These are phyloP conservation scores for Lipophrys pholis DNA, from an alignment of 2,113 vertebrate genomes.

Conservation along the genomic window DNA sequence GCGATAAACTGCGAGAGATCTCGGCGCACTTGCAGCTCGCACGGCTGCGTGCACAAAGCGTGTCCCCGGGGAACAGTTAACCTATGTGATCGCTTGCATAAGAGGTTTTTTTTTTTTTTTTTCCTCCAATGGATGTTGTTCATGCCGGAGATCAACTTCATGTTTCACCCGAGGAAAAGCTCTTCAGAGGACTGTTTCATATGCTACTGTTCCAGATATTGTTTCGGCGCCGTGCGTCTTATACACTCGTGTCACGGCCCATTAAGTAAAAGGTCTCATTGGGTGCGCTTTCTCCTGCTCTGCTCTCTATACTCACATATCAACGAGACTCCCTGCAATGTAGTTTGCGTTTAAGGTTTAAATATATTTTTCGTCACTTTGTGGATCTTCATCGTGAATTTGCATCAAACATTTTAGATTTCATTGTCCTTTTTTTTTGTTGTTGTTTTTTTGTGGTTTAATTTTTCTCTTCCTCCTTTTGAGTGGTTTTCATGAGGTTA, in stretches of 20 bases:
- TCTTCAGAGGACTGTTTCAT: slow-evolving; percentile 1
- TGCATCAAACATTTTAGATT: too few relatives aligned
- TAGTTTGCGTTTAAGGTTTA: too few relatives aligned
- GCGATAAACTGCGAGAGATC: too few relatives aligned
- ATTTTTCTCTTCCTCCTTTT: too few relatives aligned
- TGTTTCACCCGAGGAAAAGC: not conserved
- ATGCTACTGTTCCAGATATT: slow-evolving; percentile 1
- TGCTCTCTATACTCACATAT: too few relatives aligned
- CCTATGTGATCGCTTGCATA: slow-evolving; percentile 4
- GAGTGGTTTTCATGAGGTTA: too few relatives aligned
- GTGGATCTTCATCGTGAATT: too few relatives aligned
- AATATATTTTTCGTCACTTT: too few relatives aligned
- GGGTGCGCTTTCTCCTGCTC: not conserved
- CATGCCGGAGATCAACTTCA: not conserved
- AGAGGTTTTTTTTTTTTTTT: slow-evolving; percentile 19
- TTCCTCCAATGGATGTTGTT: not conserved
- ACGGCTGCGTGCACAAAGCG: slow-evolving; percentile 16
- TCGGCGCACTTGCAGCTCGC: slow-evolving; percentile 33
- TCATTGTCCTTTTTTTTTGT: too few relatives aligned
- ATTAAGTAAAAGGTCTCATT: not conserved
- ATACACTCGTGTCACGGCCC: not conserved
- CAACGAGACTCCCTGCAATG: too few relatives aligned
- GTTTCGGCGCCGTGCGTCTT: not conserved
- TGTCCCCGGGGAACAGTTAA: slow-evolving; percentile 35
- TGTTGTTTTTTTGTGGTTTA: too few relatives aligned